Conservation (phyloP, 2,888 invertebrate species). For the Nomada flava region DNA sequence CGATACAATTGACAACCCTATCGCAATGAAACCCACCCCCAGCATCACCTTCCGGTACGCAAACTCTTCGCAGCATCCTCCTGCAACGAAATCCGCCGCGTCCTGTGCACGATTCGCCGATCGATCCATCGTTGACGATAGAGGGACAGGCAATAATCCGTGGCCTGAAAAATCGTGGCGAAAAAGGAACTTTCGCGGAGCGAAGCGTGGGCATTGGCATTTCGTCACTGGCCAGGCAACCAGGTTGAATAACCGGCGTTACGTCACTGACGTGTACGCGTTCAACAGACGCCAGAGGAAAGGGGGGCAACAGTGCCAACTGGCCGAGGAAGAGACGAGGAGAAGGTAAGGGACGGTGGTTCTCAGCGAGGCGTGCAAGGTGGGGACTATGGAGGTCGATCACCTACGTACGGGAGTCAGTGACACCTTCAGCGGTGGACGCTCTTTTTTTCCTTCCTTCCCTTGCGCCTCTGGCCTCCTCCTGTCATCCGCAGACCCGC, state of each 20-base stretch:
- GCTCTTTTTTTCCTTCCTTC: conserved; percentile 63
- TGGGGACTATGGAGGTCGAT: conserved; percentile 83
- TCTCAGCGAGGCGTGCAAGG: conserved; percentile 53
- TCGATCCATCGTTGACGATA: too few relatives aligned
- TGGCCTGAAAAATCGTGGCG: not conserved
- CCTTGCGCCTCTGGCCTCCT: conserved; percentile 6
- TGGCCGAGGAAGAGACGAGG: conserved; percentile 46
- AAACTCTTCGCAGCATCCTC: too few relatives aligned
- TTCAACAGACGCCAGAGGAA: conserved; percentile 65
- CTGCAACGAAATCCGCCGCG: too few relatives aligned
- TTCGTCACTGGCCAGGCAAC: conserved; percentile 81
- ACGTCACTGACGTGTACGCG: conserved; percentile 81
- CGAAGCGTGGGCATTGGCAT: conserved; percentile 80
- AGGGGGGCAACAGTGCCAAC: conserved; percentile 67
- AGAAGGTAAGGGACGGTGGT: conserved; percentile 66
- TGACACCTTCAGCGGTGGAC: conserved; percentile 81
- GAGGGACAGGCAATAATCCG: too few relatives aligned
- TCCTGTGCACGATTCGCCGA: too few relatives aligned
- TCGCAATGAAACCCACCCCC: too few relatives aligned
- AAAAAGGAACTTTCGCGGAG: conserved; percentile 73
- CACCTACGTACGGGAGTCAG: conserved; percentile 84
- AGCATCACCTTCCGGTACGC: too few relatives aligned
- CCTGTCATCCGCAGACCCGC: conserved; percentile 32
- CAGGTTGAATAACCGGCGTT: conserved; percentile 84
- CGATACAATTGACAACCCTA: too few relatives aligned